A percentile compares a stretch with the other conserved stretches of the same genome.
Evolutionary conservation across 2,888 invertebrate species (phyloP).

Genomic region (Cantharis rufa): DNA sequence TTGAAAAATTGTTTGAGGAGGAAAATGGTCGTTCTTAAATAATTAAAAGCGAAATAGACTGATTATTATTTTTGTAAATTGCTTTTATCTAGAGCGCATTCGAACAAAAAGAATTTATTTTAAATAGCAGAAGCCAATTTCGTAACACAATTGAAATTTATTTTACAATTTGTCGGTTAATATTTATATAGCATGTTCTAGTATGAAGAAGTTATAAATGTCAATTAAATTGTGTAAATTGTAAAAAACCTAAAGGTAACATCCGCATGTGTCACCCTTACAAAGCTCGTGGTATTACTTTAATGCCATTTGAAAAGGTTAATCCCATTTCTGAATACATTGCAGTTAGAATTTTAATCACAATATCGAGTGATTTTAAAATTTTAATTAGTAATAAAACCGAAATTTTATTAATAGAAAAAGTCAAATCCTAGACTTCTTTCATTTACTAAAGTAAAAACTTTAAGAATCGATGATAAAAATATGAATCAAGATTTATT

Average conservation of each 20-base stretch:
- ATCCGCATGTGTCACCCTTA: neutral
- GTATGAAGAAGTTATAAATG: neutral
- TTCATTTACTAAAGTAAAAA: no score
- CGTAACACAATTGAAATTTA: neutral
- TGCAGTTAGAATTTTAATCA: neutral
- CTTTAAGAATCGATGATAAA: no score
- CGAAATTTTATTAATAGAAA: no score
- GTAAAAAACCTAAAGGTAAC: neutral
- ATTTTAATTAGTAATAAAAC: no score
- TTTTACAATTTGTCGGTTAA: neutral
- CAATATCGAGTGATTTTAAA: neutral
- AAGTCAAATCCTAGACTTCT: no score
- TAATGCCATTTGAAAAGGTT: neutral
- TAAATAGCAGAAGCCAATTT: neutral
- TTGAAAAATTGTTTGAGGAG: no score
- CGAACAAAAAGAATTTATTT: no score
- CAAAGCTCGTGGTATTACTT: neutral
- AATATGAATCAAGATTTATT: no score
- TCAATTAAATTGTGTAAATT: neutral
- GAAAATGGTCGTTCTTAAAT: no score
- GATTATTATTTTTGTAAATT: no score
- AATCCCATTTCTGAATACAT: neutral
- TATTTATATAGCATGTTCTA: neutral
- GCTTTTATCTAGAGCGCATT: no score
- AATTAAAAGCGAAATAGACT: no score